A percentile compares a stretch with the other conserved stretches of the same genome.
phyloP scores from a whole-genome alignment of 2,113 vertebrate genomes.

The Sakesphorus luctuosus region DNA sequence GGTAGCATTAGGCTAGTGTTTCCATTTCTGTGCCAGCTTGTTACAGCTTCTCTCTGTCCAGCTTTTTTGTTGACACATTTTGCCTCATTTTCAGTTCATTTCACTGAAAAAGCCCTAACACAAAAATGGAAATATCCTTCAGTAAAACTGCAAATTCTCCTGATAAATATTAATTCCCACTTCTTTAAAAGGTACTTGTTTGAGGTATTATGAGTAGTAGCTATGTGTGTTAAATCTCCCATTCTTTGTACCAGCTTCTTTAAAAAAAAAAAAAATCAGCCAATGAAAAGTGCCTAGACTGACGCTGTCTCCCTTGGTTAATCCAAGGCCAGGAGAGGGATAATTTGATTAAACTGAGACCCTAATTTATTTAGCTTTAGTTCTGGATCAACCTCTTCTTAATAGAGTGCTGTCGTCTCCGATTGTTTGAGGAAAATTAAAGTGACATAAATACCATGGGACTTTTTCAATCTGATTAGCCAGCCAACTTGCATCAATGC shows the following conservation, averaged over 20 bases:
- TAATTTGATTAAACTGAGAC: constrained; percentile 89
- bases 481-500: constrained; percentile 83
- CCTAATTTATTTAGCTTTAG: constrained; percentile 93
- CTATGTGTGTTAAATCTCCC: constrained; percentile 71
- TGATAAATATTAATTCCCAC: constrained; percentile 59
- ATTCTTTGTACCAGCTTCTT: constrained; percentile 72
- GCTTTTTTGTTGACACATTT: neutral
- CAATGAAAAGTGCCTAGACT: constrained; percentile 75
- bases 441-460: constrained; percentile 91
- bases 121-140: constrained; percentile 14
- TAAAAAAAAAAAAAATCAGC: constrained; percentile 64
- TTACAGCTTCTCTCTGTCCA: neutral
- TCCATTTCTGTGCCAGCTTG: neutral
- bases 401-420: constrained; percentile 85
- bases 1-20: neutral
- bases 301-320: constrained; percentile 77
- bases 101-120: neutral
- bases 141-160: constrained; percentile 21
- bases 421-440: constrained; percentile 88
- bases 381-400: constrained; percentile 87
- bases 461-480: constrained; percentile 88
- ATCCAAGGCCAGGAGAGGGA: constrained; percentile 82
- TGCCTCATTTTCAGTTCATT: constrained; percentile 14
- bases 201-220: constrained; percentile 64
- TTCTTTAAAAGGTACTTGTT: constrained; percentile 48